These are phyloP conservation scores for Cantharis rustica DNA, from an alignment of 2,888 invertebrate genomes.

Conservation along the genomic window DNA sequence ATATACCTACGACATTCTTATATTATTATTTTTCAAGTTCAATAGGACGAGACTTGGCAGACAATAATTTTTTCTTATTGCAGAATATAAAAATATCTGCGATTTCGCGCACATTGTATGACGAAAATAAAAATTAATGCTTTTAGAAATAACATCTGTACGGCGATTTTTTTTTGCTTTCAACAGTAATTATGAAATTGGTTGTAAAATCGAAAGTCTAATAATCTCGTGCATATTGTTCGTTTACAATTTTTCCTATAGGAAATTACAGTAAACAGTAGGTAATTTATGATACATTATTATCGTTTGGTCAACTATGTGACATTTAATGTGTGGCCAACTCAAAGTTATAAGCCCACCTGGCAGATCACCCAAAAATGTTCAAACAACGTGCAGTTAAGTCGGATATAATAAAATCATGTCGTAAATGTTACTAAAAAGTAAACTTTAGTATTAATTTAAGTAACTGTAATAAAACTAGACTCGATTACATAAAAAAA, in stretches of 20 bases:
- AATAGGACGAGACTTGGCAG: background rate
- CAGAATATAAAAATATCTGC: background rate
- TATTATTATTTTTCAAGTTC: background rate
- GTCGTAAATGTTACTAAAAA: background rate
- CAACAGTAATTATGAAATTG: background rate
- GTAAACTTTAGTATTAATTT: background rate
- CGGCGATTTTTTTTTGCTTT: background rate
- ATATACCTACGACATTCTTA: background rate
- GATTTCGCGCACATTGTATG: background rate
- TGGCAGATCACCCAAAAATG: background rate
- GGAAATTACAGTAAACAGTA: background rate
- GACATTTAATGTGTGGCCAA: background rate
- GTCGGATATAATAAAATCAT: background rate
- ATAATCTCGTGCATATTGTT: no score
- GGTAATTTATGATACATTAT: background rate
- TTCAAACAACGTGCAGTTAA: background rate
- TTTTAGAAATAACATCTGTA: background rate
- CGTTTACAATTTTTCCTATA: no score
- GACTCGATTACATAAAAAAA: background rate
- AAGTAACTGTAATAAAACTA: background rate
- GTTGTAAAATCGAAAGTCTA: background rate
- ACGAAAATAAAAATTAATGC: background rate
- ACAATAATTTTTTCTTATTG: background rate
- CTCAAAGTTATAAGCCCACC: background rate
- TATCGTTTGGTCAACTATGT: background rate